A percentile compares a stretch with the other conserved stretches of the same genome.
Conservation (phyloP, 2,888 invertebrate genomes). For the Miltochrista miniata region DNA sequence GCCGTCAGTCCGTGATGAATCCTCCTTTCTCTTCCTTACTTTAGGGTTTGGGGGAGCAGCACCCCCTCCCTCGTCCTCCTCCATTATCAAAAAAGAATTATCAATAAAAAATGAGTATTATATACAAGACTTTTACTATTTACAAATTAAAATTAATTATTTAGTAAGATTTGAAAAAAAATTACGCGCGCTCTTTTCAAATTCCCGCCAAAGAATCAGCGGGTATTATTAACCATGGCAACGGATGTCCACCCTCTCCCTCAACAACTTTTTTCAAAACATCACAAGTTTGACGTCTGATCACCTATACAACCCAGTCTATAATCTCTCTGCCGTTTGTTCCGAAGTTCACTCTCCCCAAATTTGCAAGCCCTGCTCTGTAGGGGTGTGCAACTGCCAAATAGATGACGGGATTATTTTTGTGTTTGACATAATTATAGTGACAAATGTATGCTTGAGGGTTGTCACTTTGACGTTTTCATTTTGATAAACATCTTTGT, state of each 20-base stretch:
- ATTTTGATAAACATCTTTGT: conserved; percentile 52
- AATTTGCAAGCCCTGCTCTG: conserved; percentile 74
- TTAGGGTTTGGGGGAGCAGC: too few relatives aligned
- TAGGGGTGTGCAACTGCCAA: conserved; percentile 77
- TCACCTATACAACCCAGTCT: conserved; percentile 75
- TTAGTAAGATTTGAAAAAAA: too few relatives aligned
- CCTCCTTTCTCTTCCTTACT: too few relatives aligned
- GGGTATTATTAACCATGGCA: conserved; percentile 80
- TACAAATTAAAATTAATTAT: too few relatives aligned
- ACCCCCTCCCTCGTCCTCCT: too few relatives aligned
- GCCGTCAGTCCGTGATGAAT: too few relatives aligned
- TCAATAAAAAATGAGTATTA: too few relatives aligned
- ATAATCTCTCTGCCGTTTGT: conserved; percentile 73
- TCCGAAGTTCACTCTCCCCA: conserved; percentile 59
- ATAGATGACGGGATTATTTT: conserved; percentile 83
- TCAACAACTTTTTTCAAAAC: conserved; percentile 71
- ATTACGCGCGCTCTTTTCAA: too few relatives aligned
- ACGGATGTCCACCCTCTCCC: conserved; percentile 61
- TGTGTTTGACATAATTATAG: conserved; percentile 84
- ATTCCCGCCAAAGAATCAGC: too few relatives aligned
- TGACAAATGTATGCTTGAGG: conserved; percentile 80
- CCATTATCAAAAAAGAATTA: too few relatives aligned
- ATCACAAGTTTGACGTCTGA: conserved; percentile 71
- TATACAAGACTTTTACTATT: too few relatives aligned
- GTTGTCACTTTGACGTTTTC: conserved; percentile 67